A percentile compares a stretch with the other conserved stretches of the same genome.
These are phyloP conservation scores for Sinohyriopsis cumingii DNA, from an alignment of 2,888 invertebrate species.

Conservation along the genomic window DNA sequence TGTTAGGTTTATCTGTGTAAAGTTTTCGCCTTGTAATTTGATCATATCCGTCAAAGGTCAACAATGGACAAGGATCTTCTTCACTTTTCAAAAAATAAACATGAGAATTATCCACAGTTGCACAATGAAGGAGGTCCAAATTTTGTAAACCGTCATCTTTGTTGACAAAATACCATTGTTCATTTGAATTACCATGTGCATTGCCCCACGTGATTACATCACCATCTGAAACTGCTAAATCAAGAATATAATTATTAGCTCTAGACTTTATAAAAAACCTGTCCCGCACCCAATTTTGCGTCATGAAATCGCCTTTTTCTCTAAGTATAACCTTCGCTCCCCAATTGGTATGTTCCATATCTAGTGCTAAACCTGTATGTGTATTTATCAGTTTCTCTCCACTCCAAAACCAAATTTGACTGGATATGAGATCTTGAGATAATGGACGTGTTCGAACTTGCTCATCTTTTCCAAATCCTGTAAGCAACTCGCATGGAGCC, in stretches of 20 bases:
- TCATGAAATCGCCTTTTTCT: too few relatives aligned
- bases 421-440: background rate
- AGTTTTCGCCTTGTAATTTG: background rate
- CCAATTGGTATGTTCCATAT: background rate
- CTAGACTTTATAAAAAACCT: too few relatives aligned
- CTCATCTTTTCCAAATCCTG: background rate
- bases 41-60: background rate
- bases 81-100: constrained; percentile 2
- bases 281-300: too few relatives aligned
- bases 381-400: background rate
- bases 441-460: background rate
- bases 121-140: background rate
- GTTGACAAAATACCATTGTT: constrained; percentile 3
- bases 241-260: too few relatives aligned
- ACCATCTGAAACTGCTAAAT: too few relatives aligned
- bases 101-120: background rate
- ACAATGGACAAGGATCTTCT: constrained; percentile 5
- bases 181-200: background rate
- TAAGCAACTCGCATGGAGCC: constrained; percentile 5
- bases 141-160: constrained; percentile 2
- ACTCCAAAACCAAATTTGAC: constrained; percentile 9
- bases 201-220: too few relatives aligned
- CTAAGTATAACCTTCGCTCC: background rate
- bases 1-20: background rate
- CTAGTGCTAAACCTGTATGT: background rate